Conservation (phyloP, 2,888 invertebrate species). For the Merodon equestris region DNA sequence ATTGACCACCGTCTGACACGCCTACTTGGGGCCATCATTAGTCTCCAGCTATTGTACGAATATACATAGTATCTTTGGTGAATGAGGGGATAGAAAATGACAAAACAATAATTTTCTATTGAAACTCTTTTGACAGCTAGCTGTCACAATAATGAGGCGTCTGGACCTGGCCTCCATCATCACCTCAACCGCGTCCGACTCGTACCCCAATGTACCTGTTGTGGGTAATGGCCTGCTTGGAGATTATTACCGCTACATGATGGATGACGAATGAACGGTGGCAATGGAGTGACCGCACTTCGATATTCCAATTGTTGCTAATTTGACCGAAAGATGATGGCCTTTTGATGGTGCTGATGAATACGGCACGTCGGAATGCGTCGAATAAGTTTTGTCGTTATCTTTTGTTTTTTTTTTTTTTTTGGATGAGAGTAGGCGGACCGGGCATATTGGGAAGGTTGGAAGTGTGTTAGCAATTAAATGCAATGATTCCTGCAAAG, state of each 20-base stretch:
- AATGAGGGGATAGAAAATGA: slow-evolving; percentile 52
- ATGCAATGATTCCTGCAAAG: slow-evolving; percentile 62
- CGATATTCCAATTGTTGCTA: slow-evolving; percentile 50
- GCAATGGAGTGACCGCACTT: slow-evolving; percentile 7
- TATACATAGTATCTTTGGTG: too few species aligned
- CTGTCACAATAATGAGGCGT: slow-evolving; percentile 63
- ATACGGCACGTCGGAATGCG: too few species aligned
- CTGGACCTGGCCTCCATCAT: slow-evolving; percentile 19
- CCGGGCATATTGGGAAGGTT: slow-evolving; percentile 31
- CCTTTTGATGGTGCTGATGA: slow-evolving; percentile 13
- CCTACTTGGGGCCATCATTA: slow-evolving; percentile 56
- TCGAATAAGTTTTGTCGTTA: too few species aligned
- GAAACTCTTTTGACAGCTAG: slow-evolving; percentile 64
- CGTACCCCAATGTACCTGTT: background rate
- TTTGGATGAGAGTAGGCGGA: background rate
- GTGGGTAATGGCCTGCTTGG: slow-evolving; percentile 41
- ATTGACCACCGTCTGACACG: slow-evolving; percentile 39
- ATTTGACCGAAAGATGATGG: slow-evolving; percentile 48
- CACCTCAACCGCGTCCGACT: background rate
- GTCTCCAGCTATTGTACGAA: background rate
- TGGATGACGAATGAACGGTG: slow-evolving; percentile 34
- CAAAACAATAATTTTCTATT: slow-evolving; percentile 64
- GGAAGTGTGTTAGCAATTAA: slow-evolving; percentile 51
- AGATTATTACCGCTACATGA: slow-evolving; percentile 39
- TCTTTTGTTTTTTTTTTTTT: too few species aligned